Percentiles rank a stretch among this genome's conserved stretches.
These are phyloP conservation scores for Helostoma temminkii DNA, from an alignment of 2,797 vertebrate genomes.

Conservation along the genomic window DNA sequence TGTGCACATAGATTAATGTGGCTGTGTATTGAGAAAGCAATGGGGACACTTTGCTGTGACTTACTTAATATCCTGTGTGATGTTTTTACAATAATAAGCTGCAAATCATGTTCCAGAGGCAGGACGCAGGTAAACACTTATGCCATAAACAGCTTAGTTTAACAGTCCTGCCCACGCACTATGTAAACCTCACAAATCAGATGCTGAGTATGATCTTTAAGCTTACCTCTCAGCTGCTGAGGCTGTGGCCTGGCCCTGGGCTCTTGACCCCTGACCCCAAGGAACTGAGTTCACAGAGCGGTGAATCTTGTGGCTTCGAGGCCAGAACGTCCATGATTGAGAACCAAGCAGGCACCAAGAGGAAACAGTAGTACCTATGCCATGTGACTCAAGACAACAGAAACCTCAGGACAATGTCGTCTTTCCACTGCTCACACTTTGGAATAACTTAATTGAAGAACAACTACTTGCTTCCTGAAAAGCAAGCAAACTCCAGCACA, in stretches of 20 bases:
- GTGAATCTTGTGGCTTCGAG: slow-evolving; percentile 67
- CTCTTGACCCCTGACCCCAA: slow-evolving; percentile 67
- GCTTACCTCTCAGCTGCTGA: slow-evolving; percentile 68
- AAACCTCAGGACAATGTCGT: slow-evolving; percentile 16
- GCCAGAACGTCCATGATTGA: slow-evolving; percentile 49
- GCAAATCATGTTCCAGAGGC: slow-evolving; percentile 56
- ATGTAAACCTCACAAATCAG: slow-evolving; percentile 79
- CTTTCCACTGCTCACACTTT: slow-evolving; percentile 14
- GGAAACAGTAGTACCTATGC: slow-evolving; percentile 43
- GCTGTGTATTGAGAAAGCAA: background rate
- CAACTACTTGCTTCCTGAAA: background rate
- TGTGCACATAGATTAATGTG: slow-evolving; percentile 2
- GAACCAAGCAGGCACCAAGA: slow-evolving; percentile 51
- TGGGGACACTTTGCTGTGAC: background rate
- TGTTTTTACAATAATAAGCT: slow-evolving; percentile 54
- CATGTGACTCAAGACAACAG: slow-evolving; percentile 32
- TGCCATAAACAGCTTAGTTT: slow-evolving; percentile 76
- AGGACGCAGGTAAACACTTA: slow-evolving; percentile 71
- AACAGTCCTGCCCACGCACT: slow-evolving; percentile 64
- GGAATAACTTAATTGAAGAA: slow-evolving; percentile 1
- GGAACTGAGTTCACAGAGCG: slow-evolving; percentile 69
- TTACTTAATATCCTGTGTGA: slow-evolving; percentile 28
- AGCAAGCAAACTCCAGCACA: slow-evolving; percentile 1
- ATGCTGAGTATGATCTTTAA: slow-evolving; percentile 69
- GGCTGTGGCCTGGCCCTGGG: slow-evolving; percentile 65